Conservation (phyloP, 2,797 vertebrate genomes). For the Danio choprae region DNA sequence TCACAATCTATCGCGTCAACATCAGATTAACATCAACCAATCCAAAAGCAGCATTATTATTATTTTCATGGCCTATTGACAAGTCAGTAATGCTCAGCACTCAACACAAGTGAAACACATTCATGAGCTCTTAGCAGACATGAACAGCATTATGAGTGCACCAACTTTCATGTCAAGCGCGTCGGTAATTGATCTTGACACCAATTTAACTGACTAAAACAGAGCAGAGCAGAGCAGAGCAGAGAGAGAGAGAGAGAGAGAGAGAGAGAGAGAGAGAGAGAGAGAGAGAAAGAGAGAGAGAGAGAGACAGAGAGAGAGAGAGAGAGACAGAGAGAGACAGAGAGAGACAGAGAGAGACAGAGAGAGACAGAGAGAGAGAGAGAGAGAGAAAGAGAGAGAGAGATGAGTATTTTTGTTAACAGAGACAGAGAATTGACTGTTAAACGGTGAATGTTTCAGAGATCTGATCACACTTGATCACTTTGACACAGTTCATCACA, state of each 20-base stretch:
- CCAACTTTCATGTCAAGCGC: constrained; percentile 3
- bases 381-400: neutral
- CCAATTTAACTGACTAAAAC: constrained; percentile 11
- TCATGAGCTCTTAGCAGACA: constrained; percentile 21
- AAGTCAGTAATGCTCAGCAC: constrained; percentile 12
- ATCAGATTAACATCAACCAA: constrained; percentile 10
- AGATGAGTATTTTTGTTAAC: too few species aligned
- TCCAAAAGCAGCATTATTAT: constrained; percentile 11
- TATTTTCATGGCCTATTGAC: neutral
- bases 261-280: too few species aligned
- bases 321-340: neutral
- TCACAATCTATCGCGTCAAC: constrained; percentile 6
- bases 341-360: neutral
- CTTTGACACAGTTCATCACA: neutral
- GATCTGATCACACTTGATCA: neutral
- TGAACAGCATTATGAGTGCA: neutral
- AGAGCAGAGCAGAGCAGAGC: neutral
- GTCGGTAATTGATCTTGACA: constrained; percentile 20
- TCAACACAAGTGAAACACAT: neutral
- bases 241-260: neutral
- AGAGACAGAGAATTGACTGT: neutral
- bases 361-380: too few species aligned
- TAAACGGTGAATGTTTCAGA: neutral
- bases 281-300: neutral
- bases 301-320: neutral